Evolutionary conservation across 2,113 vertebrate species (phyloP).

Genomic region (Sapajus apella): DNA sequence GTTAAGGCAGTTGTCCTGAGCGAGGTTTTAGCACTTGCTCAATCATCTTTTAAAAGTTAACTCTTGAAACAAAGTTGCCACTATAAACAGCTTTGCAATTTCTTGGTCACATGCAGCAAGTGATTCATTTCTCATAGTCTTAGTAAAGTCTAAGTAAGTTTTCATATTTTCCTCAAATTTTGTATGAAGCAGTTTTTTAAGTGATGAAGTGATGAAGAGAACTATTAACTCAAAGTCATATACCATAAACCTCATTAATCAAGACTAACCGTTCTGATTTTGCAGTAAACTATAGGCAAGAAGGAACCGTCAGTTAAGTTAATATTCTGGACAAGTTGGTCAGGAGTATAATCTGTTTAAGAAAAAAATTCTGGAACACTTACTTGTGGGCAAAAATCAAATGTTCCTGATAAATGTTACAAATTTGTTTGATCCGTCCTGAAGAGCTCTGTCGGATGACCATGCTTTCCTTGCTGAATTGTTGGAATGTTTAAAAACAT

Average conservation of each 20-base stretch:
- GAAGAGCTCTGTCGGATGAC: not conserved
- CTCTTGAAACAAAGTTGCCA: not conserved
- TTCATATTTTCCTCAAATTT: not conserved
- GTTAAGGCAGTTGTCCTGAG: not conserved
- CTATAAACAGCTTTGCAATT: not conserved
- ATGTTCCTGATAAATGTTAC: fast-evolving
- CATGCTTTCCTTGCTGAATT: fast-evolving
- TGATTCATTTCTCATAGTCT: not conserved
- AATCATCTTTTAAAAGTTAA: not conserved
- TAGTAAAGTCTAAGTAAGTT: not conserved
- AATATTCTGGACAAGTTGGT: not conserved
- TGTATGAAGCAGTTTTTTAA: not conserved
- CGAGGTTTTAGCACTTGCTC: not conserved
- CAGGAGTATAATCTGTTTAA: not conserved
- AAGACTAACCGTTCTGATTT: not conserved
- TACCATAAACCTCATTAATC: not conserved
- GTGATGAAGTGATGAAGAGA: not conserved
- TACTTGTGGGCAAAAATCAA: too few species aligned
- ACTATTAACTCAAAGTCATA: too few species aligned
- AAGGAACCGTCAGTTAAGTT: not conserved
- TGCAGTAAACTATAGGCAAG: not conserved
- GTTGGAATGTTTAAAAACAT: not conserved
- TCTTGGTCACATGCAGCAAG: not conserved
- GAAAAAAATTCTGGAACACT: not conserved
- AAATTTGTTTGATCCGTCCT: not conserved